These are phyloP conservation scores for Stegostoma tigrinum DNA, from an alignment of 2,113 vertebrate species.

Conservation along the genomic window DNA sequence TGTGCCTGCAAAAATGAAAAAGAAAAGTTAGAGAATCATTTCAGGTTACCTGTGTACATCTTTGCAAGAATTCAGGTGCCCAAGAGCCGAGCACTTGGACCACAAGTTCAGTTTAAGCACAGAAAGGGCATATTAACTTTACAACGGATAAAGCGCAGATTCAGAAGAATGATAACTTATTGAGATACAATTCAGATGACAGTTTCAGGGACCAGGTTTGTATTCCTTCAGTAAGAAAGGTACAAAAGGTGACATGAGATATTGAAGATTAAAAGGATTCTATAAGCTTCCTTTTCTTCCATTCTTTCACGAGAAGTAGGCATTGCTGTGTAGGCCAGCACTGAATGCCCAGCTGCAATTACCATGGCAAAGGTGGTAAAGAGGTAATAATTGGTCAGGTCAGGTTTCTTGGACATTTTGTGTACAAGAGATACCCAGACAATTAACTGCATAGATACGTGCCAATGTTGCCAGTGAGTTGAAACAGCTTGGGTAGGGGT, in stretches of 20 bases:
- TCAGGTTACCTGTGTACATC: not conserved
- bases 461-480: too few species aligned
- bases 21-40: conserved; percentile 11
- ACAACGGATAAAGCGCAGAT: not conserved
- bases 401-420: too few species aligned
- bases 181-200: too few species aligned
- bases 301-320: too few species aligned
- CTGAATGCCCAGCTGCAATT: too few species aligned
- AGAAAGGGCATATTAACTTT: not conserved
- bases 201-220: not conserved
- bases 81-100: not conserved
- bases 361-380: too few species aligned
- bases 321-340: too few species aligned
- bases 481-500: too few species aligned
- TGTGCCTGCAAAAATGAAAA: conserved; percentile 57
- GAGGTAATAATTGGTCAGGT: too few species aligned
- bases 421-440: too few species aligned
- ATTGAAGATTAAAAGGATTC: not conserved
- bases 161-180: not conserved
- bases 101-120: not conserved
- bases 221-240: not conserved
- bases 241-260: not conserved
- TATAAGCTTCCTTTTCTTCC: not conserved
- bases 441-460: too few species aligned
- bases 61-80: not conserved